A percentile compares a stretch with the other conserved stretches of the same genome.
phyloP scores from a whole-genome alignment of 1,140 invertebrate species.

The Drosophila kikkawai region DNA sequence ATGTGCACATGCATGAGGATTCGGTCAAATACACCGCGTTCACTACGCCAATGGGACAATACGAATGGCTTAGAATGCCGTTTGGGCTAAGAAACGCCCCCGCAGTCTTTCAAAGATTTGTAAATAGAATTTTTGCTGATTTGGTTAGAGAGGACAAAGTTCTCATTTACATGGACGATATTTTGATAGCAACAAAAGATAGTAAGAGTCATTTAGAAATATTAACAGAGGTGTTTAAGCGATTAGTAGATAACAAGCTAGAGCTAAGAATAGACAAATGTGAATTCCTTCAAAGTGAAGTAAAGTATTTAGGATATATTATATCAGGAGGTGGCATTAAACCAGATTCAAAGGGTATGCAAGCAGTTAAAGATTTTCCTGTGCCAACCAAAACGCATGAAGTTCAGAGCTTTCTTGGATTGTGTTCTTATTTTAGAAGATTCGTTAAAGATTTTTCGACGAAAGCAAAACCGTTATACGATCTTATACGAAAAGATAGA shows the following conservation, averaged over 20 bases:
- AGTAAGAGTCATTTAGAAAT: slow-evolving; percentile 17
- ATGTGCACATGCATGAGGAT: slow-evolving; percentile 13
- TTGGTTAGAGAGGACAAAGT: slow-evolving; percentile 5
- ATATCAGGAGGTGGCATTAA: not conserved
- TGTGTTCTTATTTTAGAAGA: not conserved
- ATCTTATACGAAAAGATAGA: slow-evolving; percentile 4
- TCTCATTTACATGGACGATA: slow-evolving; percentile 16
- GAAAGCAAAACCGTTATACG: not conserved
- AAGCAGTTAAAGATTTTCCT: slow-evolving; percentile 1
- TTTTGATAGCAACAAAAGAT: slow-evolving; percentile 13
- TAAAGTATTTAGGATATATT: not conserved
- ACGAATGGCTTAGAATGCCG: not conserved
- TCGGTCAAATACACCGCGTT: slow-evolving; percentile 4
- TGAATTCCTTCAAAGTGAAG: slow-evolving; percentile 10
- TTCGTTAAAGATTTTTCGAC: not conserved
- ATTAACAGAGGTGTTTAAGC: not conserved
- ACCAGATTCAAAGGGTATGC: slow-evolving; percentile 1
- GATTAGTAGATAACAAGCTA: too few relatives aligned
- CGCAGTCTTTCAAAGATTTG: slow-evolving; percentile 6
- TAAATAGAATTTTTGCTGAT: slow-evolving; percentile 15
- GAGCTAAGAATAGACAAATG: slow-evolving; percentile 8
- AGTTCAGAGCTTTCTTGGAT: not conserved
- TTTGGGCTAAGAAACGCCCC: not conserved
- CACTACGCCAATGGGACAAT: slow-evolving; percentile 12
- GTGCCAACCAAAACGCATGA: not conserved